Evolutionary conservation across 2,888 invertebrate species (phyloP).

Genomic region (Drosophila fungiperda): DNA sequence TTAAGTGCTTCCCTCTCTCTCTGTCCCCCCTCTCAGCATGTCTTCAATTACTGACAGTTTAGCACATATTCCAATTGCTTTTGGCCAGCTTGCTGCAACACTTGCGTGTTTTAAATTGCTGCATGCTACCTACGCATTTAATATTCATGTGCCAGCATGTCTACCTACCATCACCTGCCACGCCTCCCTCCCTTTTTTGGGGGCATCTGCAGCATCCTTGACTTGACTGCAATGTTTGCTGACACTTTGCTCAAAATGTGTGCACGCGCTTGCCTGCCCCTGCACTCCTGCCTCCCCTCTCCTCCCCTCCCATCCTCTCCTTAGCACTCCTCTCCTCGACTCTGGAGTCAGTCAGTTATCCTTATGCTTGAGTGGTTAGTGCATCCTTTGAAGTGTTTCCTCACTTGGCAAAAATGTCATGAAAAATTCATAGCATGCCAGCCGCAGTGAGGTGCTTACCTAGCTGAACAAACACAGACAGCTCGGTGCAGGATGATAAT

Average conservation of each 20-base stretch:
- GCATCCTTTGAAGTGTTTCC: conserved; percentile 59
- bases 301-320: no score
- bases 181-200: background rate
- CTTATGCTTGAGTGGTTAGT: conserved; percentile 46
- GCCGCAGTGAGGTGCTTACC: conserved; percentile 56
- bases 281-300: background rate
- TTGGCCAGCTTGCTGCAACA: conserved; percentile 5
- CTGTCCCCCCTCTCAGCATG: conserved; percentile 46
- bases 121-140: conserved; percentile 46
- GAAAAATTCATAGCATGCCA: conserved; percentile 79
- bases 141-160: conserved; percentile 49
- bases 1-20: conserved; percentile 64
- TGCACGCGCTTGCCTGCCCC: conserved; percentile 31
- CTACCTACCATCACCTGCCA: background rate
- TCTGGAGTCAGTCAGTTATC: conserved; percentile 33
- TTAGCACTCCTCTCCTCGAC: background rate
- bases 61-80: conserved; percentile 64
- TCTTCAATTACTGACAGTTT: conserved; percentile 78
- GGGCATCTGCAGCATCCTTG: conserved; percentile 37
- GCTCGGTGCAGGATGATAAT: conserved; percentile 15
- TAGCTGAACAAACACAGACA: conserved; percentile 34
- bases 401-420: conserved; percentile 67
- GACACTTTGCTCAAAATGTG: conserved; percentile 43
- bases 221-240: conserved; percentile 58
- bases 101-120: conserved; percentile 12